These are phyloP conservation scores for Paraplagusia blochii DNA, from an alignment of 2,113 vertebrate species.

Conservation along the genomic window DNA sequence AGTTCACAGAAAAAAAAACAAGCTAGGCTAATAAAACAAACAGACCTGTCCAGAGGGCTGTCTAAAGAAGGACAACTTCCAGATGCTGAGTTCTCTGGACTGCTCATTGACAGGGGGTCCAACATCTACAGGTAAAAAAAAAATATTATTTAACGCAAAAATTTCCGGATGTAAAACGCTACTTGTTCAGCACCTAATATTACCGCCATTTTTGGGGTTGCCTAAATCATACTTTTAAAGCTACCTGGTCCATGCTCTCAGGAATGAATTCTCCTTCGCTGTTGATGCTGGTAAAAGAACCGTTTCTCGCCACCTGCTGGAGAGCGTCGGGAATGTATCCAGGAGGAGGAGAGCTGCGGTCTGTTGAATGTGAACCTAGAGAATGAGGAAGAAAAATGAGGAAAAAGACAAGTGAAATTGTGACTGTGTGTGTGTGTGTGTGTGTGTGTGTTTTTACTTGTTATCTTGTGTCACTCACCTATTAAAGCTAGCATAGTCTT, in stretches of 20 bases:
- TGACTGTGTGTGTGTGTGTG: too few relatives aligned
- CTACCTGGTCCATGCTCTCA: constrained; percentile 98
- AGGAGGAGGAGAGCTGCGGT: constrained; percentile 95
- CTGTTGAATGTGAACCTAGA: constrained; percentile 85
- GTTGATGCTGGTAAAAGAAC: constrained; percentile 98
- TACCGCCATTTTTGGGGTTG: neutral
- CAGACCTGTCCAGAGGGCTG: constrained; percentile 95
- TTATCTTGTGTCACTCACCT: constrained; percentile 65
- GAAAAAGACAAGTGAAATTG: neutral
- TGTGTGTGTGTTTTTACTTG: neutral
- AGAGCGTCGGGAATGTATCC: constrained; percentile 97
- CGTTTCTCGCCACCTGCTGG: constrained; percentile 93
- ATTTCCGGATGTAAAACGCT: too few relatives aligned
- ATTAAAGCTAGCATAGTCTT: constrained; percentile 82
- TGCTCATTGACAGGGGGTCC: constrained; percentile 96
- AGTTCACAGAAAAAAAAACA: too few relatives aligned
- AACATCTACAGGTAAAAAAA: constrained; percentile 83
- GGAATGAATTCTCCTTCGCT: constrained; percentile 99
- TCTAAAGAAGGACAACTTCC: constrained; percentile 98
- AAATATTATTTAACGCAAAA: too few relatives aligned
- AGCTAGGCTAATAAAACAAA: neutral
- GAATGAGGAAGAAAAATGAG: neutral
- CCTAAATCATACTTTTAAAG: neutral
- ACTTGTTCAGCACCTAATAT: too few relatives aligned
- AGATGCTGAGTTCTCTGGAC: constrained; percentile 97